Conservation (phyloP, 2,888 invertebrate species). For the Antheraea yamamai region DNA sequence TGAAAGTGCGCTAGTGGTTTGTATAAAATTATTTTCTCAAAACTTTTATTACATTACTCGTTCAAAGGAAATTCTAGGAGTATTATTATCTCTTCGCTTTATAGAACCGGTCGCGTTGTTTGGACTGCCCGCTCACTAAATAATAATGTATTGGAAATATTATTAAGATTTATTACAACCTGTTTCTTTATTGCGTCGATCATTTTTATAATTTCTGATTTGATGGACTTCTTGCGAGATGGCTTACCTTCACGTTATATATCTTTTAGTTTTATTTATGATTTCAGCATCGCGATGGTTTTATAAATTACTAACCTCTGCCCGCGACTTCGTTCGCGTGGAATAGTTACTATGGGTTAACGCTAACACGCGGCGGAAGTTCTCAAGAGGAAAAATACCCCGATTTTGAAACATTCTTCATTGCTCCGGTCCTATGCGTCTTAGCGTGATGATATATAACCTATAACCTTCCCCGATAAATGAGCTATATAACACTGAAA, state of each 20-base stretch:
- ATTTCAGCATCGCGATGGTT: too few species aligned
- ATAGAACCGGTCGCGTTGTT: neutral
- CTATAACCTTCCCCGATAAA: too few species aligned
- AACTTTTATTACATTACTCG: neutral
- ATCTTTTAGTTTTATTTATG: neutral
- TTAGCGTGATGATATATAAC: too few species aligned
- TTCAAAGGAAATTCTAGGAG: neutral
- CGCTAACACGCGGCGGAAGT: too few species aligned
- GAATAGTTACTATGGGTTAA: too few species aligned
- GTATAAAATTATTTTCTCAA: neutral
- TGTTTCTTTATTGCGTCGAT: neutral
- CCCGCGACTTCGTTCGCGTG: too few species aligned
- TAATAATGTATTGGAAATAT: slow-evolving; percentile 1
- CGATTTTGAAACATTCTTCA: too few species aligned
- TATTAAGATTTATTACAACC: neutral
- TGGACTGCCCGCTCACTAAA: neutral
- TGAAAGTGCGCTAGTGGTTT: neutral
- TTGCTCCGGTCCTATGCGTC: too few species aligned
- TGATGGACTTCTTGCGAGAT: neutral
- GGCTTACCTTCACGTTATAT: neutral
- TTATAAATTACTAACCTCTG: too few species aligned
- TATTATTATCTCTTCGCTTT: neutral
- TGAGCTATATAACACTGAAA: too few species aligned
- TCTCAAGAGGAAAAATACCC: too few species aligned
- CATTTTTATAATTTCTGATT: neutral